Evolutionary conservation across 2,113 vertebrate genomes (phyloP), one percentile per base, ranked within the genome.

Genomic region (Donacobius atricapilla): DNA sequence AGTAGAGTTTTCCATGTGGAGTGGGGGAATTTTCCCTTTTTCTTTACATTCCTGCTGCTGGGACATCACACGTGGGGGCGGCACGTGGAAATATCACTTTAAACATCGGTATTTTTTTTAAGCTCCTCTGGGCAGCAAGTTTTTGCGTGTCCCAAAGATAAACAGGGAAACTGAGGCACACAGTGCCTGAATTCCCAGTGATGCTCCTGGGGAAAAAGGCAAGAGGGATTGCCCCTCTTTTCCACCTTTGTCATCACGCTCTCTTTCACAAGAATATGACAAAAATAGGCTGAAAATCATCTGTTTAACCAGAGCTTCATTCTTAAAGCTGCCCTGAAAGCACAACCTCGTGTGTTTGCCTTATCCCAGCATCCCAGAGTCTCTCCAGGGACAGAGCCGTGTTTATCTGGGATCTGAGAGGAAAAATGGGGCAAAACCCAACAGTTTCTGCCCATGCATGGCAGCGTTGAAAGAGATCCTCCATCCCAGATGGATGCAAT

Each of bases 401-500:
- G 51, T 87, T 95, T 84, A 6, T 60, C 73, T 27, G 69, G 0
- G 9, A 81, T 40, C 77, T n/a, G 47, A 31, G 77, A 63, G 72
- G n/a, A 42, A 68, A 92, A 69, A 65, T 6, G 88, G 88, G 92
- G 85, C 82, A 93, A 90, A 93, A 15, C 5, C 15, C 12, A 4
- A 14, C 2, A 40, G 65, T 3, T 60, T 40, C 82, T 93, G 90
- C 90, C 93, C 95, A 84, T 37, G 24, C 92, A 2, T 10, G 22
- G 70, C 2, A 0, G 72, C 1, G 6, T 3, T 87, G 88, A 83
- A 61, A 87, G 84, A 58, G 90, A 20, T 65, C 8, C 66, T 57
- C 40, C 0, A 9, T 50, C 85, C 94, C 94, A 94, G 75, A 61
- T 79, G 86, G 94, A 90, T 53, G 54, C 79, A 57, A 96, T 92